Evolutionary conservation across 2,113 vertebrate genomes (phyloP).

Genomic region (Chloropsis hardwickii): DNA sequence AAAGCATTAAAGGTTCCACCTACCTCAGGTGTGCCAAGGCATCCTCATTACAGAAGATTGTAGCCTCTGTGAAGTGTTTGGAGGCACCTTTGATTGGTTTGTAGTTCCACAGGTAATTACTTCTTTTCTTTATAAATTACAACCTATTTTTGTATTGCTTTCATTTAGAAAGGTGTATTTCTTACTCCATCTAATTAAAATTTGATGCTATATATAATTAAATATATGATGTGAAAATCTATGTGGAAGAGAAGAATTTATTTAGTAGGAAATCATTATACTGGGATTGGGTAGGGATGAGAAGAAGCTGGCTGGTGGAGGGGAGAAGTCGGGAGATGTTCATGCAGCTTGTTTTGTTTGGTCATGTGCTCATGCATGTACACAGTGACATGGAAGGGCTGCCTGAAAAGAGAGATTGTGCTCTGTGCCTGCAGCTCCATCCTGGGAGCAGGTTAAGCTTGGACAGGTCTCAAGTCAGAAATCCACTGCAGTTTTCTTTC

Average conservation of each 20-base stretch:
- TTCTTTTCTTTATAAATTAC: neutral
- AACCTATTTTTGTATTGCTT: neutral
- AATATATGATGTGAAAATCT: neutral
- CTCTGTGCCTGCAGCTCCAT: neutral
- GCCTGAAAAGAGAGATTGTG: neutral
- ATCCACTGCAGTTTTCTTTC: neutral
- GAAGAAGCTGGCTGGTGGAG: neutral
- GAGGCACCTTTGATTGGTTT: neutral
- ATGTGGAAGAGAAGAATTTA: neutral
- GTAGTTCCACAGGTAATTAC: neutral
- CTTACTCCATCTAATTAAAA: neutral
- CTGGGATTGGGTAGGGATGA: neutral
- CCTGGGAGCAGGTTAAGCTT: neutral
- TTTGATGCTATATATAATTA: neutral
- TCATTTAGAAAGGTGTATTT: neutral
- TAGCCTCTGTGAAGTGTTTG: neutral
- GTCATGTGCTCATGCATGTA: neutral
- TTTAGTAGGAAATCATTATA: neutral
- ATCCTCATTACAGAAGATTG: neutral
- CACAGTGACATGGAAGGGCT: neutral
- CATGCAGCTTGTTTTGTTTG: neutral
- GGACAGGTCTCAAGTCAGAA: neutral
- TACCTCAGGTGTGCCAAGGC: neutral
- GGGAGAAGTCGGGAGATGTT: neutral
- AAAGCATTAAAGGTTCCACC: neutral